Percentiles rank a stretch among this genome's conserved stretches.
These are phyloP conservation scores for Anguilla japonica DNA, from an alignment of 2,113 vertebrate genomes.

Conservation along the genomic window DNA sequence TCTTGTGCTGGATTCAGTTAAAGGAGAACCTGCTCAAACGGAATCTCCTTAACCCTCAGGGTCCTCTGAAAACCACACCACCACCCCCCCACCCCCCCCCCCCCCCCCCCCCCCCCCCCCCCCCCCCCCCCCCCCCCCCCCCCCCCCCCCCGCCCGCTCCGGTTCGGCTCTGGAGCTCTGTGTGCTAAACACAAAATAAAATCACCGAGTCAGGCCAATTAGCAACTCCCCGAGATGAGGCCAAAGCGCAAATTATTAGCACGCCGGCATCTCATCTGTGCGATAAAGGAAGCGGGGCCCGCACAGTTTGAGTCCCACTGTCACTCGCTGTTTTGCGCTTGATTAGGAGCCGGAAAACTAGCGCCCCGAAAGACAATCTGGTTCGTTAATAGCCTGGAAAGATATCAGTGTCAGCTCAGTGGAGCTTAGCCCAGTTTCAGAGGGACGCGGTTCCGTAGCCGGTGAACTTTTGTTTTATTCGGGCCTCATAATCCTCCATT, in stretches of 20 bases:
- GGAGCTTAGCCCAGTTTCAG: conserved; percentile 70
- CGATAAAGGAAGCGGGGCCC: conserved; percentile 38
- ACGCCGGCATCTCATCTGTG: conserved; percentile 35
- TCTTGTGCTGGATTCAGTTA: not conserved
- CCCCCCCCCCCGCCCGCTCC: not conserved
- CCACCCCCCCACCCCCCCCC: too few relatives aligned
- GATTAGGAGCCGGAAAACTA: conserved; percentile 48
- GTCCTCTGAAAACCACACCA: not conserved
- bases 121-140: not conserved
- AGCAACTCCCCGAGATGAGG: not conserved
- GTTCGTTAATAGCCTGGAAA: conserved; percentile 70
- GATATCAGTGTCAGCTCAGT: conserved; percentile 74
- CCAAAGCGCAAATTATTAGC: not conserved
- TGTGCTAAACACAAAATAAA: not conserved
- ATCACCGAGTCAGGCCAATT: not conserved
- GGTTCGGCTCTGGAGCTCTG: not conserved
- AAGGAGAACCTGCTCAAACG: not conserved
- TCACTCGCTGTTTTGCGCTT: conserved; percentile 60
- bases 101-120: not conserved
- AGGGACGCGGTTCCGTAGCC: conserved; percentile 65
- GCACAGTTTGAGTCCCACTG: conserved; percentile 47
- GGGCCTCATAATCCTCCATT: conserved; percentile 66
- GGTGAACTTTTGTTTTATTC: conserved; percentile 69
- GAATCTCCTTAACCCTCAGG: not conserved
- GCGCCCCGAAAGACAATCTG: conserved; percentile 62